Base-by-base conservation (phyloP, 2,797 vertebrate genomes). In the Crax fasciolata region DNA sequence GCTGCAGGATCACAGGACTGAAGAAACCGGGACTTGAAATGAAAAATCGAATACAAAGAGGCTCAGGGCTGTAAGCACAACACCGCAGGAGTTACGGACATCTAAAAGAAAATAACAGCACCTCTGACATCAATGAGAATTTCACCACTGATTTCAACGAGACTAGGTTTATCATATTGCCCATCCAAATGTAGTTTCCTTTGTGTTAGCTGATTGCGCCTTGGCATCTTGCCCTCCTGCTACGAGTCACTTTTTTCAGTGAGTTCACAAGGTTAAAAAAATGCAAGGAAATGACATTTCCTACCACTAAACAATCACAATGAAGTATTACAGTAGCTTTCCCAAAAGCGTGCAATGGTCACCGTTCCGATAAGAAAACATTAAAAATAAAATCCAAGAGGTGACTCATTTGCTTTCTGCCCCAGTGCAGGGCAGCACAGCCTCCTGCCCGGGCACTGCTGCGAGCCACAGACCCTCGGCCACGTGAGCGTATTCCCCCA, bases 261-360 rank as follows among this genome's bases (percentile, higher is more conserved):
- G 58, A 73, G 51, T 39, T 88, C 78, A 88, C 84, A 91, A 95
- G 76, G 87, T 94, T 90, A 67, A 62, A 92, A 84, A 70, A 68
- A 66, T 2, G 13, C 61, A 86, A 81, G 66, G 87, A 93, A 93
- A 91, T 27, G 62, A 86, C 46, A 84, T 79, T 93, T 90, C 80
- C 70, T 86, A 66, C 48, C 0, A 4, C 66, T 70, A 55, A 62
- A 58, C 39, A 77, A 62, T 27, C 82, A 59, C 70, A 20, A 57
- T 20, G 28, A 73, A 70, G 21, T 19, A 73, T 10, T 57, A 35
- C 25, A 70, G 68, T 2, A 66, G 24, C 66, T 52, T 87, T 91
- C 48, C 62, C 87, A 78, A 38, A 87, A 92, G 27, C 4, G 7
- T 32, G 18, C 16, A 17, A 0, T 30, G 75, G 78, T 72, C 72